Percentiles rank a stretch among this genome's conserved stretches.
Evolutionary conservation across 2,797 vertebrate genomes (phyloP).

Genomic region (Eremophila alpestris): DNA sequence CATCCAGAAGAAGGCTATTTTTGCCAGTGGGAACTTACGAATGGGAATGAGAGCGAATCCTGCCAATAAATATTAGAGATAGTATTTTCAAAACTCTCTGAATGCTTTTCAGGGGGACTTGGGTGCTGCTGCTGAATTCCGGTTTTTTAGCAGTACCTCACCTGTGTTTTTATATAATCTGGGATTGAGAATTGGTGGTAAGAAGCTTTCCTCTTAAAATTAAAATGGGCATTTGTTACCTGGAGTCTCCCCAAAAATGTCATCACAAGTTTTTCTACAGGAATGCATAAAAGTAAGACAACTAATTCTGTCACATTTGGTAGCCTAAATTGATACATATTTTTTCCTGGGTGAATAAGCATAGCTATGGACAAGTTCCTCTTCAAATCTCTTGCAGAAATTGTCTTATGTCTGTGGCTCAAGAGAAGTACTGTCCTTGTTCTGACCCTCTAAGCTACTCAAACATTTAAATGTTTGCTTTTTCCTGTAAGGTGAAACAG

Average conservation of each 20-base stretch:
- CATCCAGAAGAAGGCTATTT: background rate
- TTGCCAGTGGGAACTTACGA: background rate
- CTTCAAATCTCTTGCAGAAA: background rate
- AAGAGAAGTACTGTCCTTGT: background rate
- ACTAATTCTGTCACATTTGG: background rate
- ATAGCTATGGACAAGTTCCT: background rate
- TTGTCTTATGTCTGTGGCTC: background rate
- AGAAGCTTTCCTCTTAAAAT: background rate
- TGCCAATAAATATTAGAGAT: background rate
- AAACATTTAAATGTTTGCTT: background rate
- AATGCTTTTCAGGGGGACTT: background rate
- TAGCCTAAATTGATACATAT: background rate
- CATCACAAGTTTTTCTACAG: background rate
- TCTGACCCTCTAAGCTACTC: background rate
- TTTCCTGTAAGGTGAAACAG: background rate
- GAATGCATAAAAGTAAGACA: background rate
- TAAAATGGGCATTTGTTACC: background rate
- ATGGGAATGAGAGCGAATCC: background rate
- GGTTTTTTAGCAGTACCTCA: background rate
- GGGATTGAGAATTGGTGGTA: background rate
- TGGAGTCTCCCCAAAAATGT: background rate
- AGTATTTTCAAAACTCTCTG: background rate
- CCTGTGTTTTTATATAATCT: background rate
- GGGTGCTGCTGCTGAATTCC: background rate
- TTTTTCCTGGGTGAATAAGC: background rate